phyloP scores from a whole-genome alignment of 92 coral and sea anemone genomes.

The Diadumene lineata region DNA sequence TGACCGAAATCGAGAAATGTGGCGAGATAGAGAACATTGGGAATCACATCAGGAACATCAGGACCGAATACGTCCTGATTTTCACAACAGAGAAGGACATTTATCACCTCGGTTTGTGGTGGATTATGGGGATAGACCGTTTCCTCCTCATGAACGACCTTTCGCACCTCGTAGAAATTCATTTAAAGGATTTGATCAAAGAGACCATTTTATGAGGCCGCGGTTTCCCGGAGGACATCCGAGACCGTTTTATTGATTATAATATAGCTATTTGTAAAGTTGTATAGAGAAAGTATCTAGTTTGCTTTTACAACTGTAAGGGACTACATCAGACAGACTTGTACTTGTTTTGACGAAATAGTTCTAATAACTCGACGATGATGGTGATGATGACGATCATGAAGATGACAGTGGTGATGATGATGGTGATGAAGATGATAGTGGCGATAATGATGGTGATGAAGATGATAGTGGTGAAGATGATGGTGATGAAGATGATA shows the following conservation, averaged over 20 bases:
- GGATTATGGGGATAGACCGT: conserved; percentile 43
- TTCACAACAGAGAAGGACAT: conserved; percentile 54
- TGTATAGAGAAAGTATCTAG: not conserved
- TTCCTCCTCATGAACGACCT: conserved; percentile 42
- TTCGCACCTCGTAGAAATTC: conserved; percentile 27
- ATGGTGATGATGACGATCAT: not conserved
- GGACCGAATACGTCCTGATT: conserved; percentile 46
- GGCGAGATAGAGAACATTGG: conserved; percentile 38
- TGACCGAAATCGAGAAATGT: conserved; percentile 34
- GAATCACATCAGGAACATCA: conserved; percentile 49
- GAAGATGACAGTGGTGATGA: not conserved
- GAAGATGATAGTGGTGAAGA: not conserved
- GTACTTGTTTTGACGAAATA: not conserved
- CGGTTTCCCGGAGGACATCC: conserved; percentile 51
- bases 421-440: not conserved
- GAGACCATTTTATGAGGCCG: conserved; percentile 47
- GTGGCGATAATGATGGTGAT: not conserved
- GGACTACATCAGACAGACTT: not conserved
- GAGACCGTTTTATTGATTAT: conserved; percentile 48
- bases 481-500: not conserved
- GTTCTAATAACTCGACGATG: not conserved
- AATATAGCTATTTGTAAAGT: not conserved
- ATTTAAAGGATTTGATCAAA: conserved; percentile 28
- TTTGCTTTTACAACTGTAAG: not conserved
- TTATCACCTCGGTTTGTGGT: conserved; percentile 46